phyloP scores from a whole-genome alignment of 2,888 invertebrate genomes.

The Lomographa bimaculata region DNA sequence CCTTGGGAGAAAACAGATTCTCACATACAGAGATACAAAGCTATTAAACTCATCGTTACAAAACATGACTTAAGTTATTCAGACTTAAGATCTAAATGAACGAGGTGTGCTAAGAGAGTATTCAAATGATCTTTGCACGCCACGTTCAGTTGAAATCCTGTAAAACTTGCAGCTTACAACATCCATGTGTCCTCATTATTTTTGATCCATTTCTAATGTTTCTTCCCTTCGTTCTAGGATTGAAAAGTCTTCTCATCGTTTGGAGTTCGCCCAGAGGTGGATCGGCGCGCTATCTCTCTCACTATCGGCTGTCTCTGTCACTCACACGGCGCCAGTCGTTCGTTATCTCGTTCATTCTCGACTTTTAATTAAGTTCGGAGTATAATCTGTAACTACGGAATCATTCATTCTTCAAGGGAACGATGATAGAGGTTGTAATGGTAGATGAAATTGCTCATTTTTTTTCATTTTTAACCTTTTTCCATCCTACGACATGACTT shows the following conservation, averaged over 20 bases:
- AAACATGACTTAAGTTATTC: no score
- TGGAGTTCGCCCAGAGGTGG: constrained; percentile 51
- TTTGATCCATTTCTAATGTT: no score
- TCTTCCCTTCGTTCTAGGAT: constrained; percentile 60
- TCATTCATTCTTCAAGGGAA: constrained; percentile 45
- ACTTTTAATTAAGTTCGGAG: constrained; percentile 54
- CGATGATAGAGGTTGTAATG: constrained; percentile 33
- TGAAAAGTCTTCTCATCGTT: constrained; percentile 52
- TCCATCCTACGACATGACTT: constrained; percentile 77
- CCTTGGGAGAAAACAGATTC: no score
- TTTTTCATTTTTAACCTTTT: constrained; percentile 41
- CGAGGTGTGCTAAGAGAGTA: no score
- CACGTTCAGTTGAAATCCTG: no score
- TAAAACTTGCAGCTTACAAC: no score
- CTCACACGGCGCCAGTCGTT: constrained; percentile 61
- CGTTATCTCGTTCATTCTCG: constrained; percentile 64
- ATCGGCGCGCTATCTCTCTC: constrained; percentile 51
- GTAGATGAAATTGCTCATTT: constrained; percentile 50
- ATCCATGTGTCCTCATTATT: no score
- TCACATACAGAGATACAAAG: no score
- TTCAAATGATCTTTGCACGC: no score
- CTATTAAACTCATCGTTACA: no score
- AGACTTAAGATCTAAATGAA: no score
- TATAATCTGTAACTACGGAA: constrained; percentile 36
- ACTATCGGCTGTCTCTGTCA: constrained; percentile 72